A percentile compares a stretch with the other conserved stretches of the same genome.
Conservation (phyloP, 2,888 invertebrate genomes). For the Brenthis daphne region DNA sequence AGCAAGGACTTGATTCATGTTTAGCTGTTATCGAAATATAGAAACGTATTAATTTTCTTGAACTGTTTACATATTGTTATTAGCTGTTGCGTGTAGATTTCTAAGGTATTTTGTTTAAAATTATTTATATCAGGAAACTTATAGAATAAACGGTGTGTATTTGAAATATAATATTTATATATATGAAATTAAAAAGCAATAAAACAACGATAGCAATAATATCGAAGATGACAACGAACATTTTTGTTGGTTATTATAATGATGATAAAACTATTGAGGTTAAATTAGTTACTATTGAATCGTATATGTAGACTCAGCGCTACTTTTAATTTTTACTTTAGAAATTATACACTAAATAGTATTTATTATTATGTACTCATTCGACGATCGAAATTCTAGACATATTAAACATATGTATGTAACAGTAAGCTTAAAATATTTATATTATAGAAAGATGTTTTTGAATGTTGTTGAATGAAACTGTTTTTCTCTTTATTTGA, state of each 20-base stretch:
- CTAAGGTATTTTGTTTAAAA: conserved; percentile 21
- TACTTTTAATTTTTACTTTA: background rate
- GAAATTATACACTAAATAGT: too few relatives aligned
- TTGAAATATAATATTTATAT: conserved; percentile 40
- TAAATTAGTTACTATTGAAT: too few relatives aligned
- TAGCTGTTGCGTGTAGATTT: conserved; percentile 9
- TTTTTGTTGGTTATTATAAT: conserved; percentile 51
- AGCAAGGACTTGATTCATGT: too few relatives aligned
- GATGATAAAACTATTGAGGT: conserved; percentile 19
- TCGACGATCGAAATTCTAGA: too few relatives aligned
- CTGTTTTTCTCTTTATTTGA: too few relatives aligned
- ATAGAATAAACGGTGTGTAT: conserved; percentile 19
- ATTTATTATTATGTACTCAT: too few relatives aligned
- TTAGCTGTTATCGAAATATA: conserved; percentile 8
- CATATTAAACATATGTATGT: too few relatives aligned
- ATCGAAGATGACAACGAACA: conserved; percentile 68
- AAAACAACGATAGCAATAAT: conserved; percentile 61
- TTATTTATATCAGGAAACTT: conserved; percentile 16
- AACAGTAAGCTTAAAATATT: too few relatives aligned
- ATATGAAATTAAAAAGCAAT: conserved; percentile 49
- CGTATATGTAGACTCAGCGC: background rate
- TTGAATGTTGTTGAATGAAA: too few relatives aligned
- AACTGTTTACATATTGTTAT: conserved; percentile 19
- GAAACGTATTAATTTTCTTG: conserved; percentile 24
- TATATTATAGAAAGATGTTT: too few relatives aligned